A percentile compares a stretch with the other conserved stretches of the same genome.
Evolutionary conservation across 53 echinoderm and acorn worm genomes (phyloP).

Genomic region (Holothuria scabra): DNA sequence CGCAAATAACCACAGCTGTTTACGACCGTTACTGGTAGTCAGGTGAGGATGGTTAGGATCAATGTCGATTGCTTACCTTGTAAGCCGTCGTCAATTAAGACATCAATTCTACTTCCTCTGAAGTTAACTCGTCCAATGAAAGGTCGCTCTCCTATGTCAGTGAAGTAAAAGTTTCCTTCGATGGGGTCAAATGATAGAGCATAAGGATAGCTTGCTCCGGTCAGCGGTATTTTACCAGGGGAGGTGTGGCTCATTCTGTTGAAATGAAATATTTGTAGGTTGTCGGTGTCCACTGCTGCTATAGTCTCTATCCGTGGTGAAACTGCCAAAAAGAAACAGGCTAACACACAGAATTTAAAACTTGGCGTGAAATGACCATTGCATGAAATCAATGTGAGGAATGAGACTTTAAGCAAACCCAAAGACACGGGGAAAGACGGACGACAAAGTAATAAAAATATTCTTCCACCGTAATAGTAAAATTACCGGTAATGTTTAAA

Average conservation of each 20-base stretch:
- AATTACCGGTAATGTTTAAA: too few species aligned
- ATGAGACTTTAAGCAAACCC: too few species aligned
- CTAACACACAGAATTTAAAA: background rate
- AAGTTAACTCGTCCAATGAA: slow-evolving; percentile 4
- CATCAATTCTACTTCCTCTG: background rate
- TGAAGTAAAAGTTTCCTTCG: background rate
- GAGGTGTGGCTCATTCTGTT: background rate
- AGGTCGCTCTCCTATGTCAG: background rate
- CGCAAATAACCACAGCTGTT: too few species aligned
- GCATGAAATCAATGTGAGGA: too few species aligned
- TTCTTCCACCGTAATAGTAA: too few species aligned
- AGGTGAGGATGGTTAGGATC: too few species aligned
- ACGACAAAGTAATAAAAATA: too few species aligned
- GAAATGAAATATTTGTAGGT: background rate
- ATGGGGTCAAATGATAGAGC: slow-evolving; percentile 7
- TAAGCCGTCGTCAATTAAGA: background rate
- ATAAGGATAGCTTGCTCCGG: background rate
- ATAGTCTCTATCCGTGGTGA: background rate
- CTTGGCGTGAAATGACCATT: background rate
- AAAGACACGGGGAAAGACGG: too few species aligned
- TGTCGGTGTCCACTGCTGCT: background rate
- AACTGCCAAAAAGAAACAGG: background rate
- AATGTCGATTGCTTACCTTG: background rate
- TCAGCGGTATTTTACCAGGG: background rate
- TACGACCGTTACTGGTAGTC: too few species aligned